Conservation (phyloP, 2,888 invertebrate genomes). For the Dolichopus griseipennis region DNA sequence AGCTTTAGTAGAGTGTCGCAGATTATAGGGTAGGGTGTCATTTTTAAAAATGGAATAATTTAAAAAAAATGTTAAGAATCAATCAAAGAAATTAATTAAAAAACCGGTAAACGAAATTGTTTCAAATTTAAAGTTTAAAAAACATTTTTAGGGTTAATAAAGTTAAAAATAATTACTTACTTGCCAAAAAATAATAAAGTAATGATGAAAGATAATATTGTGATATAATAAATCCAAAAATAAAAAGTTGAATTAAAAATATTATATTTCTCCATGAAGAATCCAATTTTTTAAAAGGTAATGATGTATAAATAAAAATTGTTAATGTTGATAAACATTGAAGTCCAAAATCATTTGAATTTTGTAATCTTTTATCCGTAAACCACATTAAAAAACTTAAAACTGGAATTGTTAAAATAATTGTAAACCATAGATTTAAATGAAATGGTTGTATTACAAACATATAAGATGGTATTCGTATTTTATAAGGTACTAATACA, state of each 20-base stretch:
- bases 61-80: too few species aligned
- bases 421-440: constrained; percentile 8
- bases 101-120: too few species aligned
- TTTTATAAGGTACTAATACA: constrained; percentile 13
- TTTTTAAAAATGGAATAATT: too few species aligned
- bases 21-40: too few species aligned
- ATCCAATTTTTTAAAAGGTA: constrained; percentile 7
- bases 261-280: constrained; percentile 9
- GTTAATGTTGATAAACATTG: constrained; percentile 8
- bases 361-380: neutral
- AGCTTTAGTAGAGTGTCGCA: too few species aligned
- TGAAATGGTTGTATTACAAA: constrained; percentile 15
- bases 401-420: neutral
- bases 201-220: constrained; percentile 14
- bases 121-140: too few species aligned
- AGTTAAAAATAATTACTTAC: too few species aligned
- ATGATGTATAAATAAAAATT: constrained; percentile 13
- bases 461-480: constrained; percentile 10
- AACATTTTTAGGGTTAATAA: too few species aligned
- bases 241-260: constrained; percentile 12
- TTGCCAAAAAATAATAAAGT: neutral
- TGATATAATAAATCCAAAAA: constrained; percentile 15
- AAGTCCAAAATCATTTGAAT: constrained; percentile 1
- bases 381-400: constrained; percentile 5
- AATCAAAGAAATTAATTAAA: too few species aligned